A percentile compares a stretch with the other conserved stretches of the same genome.
Evolutionary conservation across 2,113 vertebrate species (phyloP).

Genomic region (Loxodonta africana): DNA sequence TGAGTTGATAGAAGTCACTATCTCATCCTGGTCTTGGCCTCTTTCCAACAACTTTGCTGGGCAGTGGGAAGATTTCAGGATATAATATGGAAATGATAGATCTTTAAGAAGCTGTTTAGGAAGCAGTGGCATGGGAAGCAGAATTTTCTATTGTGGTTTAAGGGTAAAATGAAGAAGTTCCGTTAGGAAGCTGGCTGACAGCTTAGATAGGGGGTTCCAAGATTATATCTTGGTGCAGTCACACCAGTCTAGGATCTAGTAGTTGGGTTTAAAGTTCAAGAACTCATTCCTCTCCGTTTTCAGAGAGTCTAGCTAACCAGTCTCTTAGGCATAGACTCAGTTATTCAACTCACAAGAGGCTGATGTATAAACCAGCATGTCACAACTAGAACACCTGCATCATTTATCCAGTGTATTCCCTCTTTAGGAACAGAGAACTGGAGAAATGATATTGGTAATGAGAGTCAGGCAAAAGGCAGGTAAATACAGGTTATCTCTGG

Average conservation of each 20-base stretch:
- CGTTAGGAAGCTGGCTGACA: neutral
- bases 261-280: neutral
- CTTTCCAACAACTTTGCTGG: neutral
- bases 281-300: neutral
- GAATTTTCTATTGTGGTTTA: neutral
- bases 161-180: neutral
- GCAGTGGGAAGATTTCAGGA: neutral
- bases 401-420: neutral
- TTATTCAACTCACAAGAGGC: neutral
- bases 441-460: neutral
- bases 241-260: neutral
- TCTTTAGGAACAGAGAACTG: neutral
- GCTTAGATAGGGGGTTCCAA: neutral
- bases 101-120: neutral
- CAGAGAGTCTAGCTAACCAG: neutral
- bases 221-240: neutral
- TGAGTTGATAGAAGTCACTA: neutral
- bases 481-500: neutral
- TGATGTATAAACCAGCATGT: neutral
- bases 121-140: neutral
- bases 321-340: neutral
- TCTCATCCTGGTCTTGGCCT: neutral
- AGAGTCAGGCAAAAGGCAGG: conserved; percentile 29
- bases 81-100: neutral
- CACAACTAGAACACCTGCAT: neutral